phyloP scores from a whole-genome alignment of 2,888 invertebrate species.

The Cyclophora punctaria region DNA sequence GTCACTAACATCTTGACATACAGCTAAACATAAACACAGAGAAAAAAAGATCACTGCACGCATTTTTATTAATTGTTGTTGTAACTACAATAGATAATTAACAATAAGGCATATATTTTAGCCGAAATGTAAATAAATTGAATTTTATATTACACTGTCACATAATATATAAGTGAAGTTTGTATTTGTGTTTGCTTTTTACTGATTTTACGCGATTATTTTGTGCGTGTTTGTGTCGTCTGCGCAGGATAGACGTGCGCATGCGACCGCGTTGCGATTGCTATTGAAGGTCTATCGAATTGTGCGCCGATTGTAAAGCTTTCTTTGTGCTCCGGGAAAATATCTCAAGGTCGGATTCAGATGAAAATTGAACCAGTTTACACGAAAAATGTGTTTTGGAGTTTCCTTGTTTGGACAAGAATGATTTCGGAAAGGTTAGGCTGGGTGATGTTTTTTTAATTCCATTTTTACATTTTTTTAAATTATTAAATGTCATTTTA shows the following conservation, averaged over 20 bases:
- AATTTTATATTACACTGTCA: too few relatives aligned
- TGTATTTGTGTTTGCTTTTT: slow-evolving; percentile 8
- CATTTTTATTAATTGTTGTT: slow-evolving; percentile 31
- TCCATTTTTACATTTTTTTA: too few relatives aligned
- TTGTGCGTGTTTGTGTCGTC: slow-evolving; percentile 22
- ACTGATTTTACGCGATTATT: neutral
- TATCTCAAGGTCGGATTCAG: neutral
- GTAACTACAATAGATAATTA: too few relatives aligned
- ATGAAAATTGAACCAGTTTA: too few relatives aligned
- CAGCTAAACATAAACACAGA: slow-evolving; percentile 40
- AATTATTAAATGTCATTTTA: too few relatives aligned
- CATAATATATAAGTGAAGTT: too few relatives aligned
- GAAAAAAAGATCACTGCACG: slow-evolving; percentile 43
- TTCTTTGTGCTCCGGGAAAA: slow-evolving; percentile 10
- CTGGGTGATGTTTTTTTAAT: too few relatives aligned
- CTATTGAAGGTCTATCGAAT: slow-evolving; percentile 14
- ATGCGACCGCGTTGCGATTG: slow-evolving; percentile 23
- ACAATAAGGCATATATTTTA: too few relatives aligned
- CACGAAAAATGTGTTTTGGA: too few relatives aligned
- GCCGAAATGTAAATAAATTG: too few relatives aligned
- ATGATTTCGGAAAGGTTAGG: too few relatives aligned
- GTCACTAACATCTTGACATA: slow-evolving; percentile 46
- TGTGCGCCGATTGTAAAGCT: slow-evolving; percentile 25
- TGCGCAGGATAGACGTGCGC: slow-evolving; percentile 24
- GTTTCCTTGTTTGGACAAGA: too few relatives aligned